Conservation (phyloP, 2,113 vertebrate species). For the Dasyornis broadbenti region DNA sequence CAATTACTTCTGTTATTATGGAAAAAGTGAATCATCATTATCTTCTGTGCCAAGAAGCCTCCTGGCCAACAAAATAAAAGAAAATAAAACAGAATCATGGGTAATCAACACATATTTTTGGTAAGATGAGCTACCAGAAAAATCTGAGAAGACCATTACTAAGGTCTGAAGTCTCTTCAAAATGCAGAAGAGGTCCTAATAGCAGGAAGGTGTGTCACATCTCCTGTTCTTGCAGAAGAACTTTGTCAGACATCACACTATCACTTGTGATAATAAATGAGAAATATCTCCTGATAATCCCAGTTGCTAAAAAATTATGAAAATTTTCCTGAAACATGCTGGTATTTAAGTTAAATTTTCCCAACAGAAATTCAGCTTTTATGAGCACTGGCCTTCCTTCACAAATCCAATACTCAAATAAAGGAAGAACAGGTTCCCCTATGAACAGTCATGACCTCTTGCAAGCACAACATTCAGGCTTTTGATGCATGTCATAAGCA, state of each 20-base stretch:
- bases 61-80: not conserved
- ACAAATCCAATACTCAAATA: not conserved
- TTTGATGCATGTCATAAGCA: not conserved
- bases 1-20: not conserved
- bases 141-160: not conserved
- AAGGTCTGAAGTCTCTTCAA: not conserved
- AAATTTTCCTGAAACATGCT: not conserved
- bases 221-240: not conserved
- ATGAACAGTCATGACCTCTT: not conserved
- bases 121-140: not conserved
- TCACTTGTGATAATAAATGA: not conserved
- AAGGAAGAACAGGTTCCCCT: not conserved
- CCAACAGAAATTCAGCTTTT: not conserved
- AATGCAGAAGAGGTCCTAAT: not conserved
- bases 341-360: not conserved
- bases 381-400: not conserved
- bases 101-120: not conserved
- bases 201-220: not conserved
- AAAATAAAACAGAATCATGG: not conserved
- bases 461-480: not conserved
- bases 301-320: not conserved
- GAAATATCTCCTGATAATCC: not conserved
- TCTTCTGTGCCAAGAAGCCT: not conserved
- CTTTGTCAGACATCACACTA: not conserved
- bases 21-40: not conserved